A percentile compares a stretch with the other conserved stretches of the same genome.
These are phyloP conservation scores for Thyatira batis DNA, from an alignment of 2,888 invertebrate species.

Conservation along the genomic window DNA sequence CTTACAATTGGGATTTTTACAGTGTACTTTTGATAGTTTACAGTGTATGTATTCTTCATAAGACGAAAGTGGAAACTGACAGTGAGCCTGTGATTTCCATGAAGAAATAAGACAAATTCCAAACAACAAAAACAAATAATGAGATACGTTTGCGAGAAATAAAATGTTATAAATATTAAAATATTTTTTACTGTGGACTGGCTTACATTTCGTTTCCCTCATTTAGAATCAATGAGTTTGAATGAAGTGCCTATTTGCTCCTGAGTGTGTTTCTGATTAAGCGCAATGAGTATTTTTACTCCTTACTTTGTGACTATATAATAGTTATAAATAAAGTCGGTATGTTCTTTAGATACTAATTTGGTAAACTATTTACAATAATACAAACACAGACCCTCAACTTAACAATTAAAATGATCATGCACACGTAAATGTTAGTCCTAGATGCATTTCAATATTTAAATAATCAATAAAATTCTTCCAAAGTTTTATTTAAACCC, in stretches of 20 bases:
- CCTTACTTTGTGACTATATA: background rate
- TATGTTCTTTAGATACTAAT: no score
- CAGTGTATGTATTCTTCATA: slow-evolving; percentile 17
- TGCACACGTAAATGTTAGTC: no score
- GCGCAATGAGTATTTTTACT: background rate
- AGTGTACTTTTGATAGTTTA: slow-evolving; percentile 43
- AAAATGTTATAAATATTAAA: background rate
- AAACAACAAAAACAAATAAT: slow-evolving; percentile 3
- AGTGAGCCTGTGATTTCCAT: background rate
- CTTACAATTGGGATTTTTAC: no score
- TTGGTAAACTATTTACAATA: no score
- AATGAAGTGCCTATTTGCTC: background rate
- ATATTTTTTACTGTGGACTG: background rate
- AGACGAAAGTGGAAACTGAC: slow-evolving; percentile 9
- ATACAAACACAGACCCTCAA: no score
- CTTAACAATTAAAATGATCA: no score
- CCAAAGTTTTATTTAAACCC: no score
- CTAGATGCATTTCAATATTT: no score
- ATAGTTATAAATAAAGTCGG: no score
- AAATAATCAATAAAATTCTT: no score
- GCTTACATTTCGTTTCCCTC: background rate
- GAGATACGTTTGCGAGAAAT: slow-evolving; percentile 2
- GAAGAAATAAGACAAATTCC: background rate
- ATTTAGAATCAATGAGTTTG: background rate
- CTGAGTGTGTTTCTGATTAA: background rate